phyloP scores from a whole-genome alignment of 2,797 vertebrate genomes.

The Squalus acanthias region DNA sequence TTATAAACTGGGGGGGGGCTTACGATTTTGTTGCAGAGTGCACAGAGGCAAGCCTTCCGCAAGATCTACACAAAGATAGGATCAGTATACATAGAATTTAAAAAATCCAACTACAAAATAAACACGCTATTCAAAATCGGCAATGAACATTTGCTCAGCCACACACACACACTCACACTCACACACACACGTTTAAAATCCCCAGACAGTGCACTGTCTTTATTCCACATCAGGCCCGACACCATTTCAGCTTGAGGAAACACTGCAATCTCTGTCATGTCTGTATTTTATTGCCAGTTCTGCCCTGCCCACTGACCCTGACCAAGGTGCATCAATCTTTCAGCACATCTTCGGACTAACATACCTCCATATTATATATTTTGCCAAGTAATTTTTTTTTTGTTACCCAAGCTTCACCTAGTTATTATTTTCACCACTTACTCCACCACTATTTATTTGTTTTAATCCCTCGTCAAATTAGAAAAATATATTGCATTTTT shows the following conservation, averaged over 20 bases:
- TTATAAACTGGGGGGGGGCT: not conserved
- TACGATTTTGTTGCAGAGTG: not conserved
- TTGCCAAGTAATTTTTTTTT: not conserved
- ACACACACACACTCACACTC: not conserved
- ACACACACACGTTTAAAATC: not conserved
- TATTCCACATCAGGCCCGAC: not conserved
- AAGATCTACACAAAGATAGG: not conserved
- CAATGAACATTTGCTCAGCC: not conserved
- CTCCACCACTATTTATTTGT: conserved; percentile 11
- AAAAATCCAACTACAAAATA: not conserved
- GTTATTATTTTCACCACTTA: conserved; percentile 13
- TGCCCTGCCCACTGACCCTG: not conserved
- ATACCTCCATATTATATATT: not conserved
- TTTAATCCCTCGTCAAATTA: conserved; percentile 60
- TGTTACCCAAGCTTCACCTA: not conserved
- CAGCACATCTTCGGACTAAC: not conserved
- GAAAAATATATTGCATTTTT: conserved; percentile 88
- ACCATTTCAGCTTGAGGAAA: not conserved
- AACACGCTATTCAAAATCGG: not conserved
- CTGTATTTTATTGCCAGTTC: conserved; percentile 16
- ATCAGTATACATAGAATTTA: not conserved
- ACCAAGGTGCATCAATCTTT: not conserved
- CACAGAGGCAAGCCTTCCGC: not conserved
- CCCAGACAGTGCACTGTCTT: not conserved
- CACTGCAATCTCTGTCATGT: not conserved